These are phyloP conservation scores for Adoxophyes honmai DNA, from an alignment of 1,140 invertebrate genomes.

Conservation along the genomic window DNA sequence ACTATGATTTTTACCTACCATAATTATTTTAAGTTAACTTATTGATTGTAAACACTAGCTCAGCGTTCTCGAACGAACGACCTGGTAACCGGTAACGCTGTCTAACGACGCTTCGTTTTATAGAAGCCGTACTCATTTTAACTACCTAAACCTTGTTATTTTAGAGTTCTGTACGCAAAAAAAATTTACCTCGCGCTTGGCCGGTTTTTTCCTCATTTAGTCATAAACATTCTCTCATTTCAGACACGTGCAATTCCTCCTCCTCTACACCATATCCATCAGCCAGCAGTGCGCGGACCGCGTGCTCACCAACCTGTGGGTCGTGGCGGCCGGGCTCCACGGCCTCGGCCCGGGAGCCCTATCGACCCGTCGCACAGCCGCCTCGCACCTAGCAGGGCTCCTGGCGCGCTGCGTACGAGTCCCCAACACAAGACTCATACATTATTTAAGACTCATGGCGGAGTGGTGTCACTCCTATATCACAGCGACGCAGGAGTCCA, in stretches of 20 bases:
- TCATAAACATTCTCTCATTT: constrained; percentile 23
- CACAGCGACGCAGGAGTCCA: constrained; percentile 63
- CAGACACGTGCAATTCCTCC: constrained; percentile 71
- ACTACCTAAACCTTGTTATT: no score
- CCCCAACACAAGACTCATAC: constrained; percentile 53
- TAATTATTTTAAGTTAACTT: no score
- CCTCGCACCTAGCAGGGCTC: constrained; percentile 62
- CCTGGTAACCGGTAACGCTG: no score
- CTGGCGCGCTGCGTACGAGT: constrained; percentile 61
- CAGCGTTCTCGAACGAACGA: no score
- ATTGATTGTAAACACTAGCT: no score
- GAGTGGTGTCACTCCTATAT: constrained; percentile 74
- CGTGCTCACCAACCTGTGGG: constrained; percentile 55
- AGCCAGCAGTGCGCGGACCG: constrained; percentile 64
- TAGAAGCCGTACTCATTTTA: no score
- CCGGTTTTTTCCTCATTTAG: no score
- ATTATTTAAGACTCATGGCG: constrained; percentile 62
- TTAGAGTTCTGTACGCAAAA: no score
- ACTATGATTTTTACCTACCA: no score
- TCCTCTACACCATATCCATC: constrained; percentile 70
- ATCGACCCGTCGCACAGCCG: constrained; percentile 60
- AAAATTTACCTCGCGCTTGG: no score
- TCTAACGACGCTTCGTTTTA: no score
- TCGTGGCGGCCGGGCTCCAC: constrained; percentile 49
- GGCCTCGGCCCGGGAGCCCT: constrained; percentile 52